Conservation (phyloP, 2,797 vertebrate species). For the Gastrophryne carolinensis region DNA sequence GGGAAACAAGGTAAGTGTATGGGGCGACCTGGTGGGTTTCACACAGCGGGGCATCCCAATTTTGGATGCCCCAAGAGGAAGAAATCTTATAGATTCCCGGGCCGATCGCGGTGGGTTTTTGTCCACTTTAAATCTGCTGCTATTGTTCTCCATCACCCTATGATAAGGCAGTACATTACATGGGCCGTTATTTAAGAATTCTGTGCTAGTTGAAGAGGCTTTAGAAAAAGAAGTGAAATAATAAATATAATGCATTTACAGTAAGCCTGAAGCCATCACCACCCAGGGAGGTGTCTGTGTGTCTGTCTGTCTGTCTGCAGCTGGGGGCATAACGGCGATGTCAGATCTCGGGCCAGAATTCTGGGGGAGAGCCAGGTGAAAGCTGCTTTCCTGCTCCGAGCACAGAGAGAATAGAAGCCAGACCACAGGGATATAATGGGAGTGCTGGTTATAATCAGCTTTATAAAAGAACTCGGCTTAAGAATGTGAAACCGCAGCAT, state of each 20-base stretch:
- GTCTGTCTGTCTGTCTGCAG: too few species aligned
- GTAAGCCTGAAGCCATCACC: slow-evolving; percentile 8
- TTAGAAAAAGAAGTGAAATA: not conserved
- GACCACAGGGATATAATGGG: slow-evolving; percentile 50
- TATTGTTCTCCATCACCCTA: too few species aligned
- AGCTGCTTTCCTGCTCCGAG: slow-evolving; percentile 32
- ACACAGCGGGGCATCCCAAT: too few species aligned
- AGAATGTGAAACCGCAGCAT: slow-evolving; percentile 40
- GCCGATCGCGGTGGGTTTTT: too few species aligned
- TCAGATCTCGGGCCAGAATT: slow-evolving; percentile 31
- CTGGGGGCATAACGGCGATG: slow-evolving; percentile 44
- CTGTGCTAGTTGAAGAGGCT: too few species aligned
- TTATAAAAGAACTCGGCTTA: slow-evolving; percentile 49
- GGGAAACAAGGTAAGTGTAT: too few species aligned
- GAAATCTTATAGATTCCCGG: too few species aligned
- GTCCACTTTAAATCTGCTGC: too few species aligned
- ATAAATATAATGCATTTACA: not conserved
- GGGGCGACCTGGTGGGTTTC: too few species aligned
- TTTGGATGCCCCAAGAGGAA: too few species aligned
- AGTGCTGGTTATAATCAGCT: slow-evolving; percentile 30
- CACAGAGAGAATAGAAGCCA: slow-evolving; percentile 43
- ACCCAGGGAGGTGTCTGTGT: slow-evolving; percentile 40
- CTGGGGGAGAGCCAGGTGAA: slow-evolving; percentile 30
- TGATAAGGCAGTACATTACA: too few species aligned
- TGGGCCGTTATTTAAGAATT: too few species aligned